Conservation (phyloP, 2,888 invertebrate species). For the Andrena haemorrhoa region DNA sequence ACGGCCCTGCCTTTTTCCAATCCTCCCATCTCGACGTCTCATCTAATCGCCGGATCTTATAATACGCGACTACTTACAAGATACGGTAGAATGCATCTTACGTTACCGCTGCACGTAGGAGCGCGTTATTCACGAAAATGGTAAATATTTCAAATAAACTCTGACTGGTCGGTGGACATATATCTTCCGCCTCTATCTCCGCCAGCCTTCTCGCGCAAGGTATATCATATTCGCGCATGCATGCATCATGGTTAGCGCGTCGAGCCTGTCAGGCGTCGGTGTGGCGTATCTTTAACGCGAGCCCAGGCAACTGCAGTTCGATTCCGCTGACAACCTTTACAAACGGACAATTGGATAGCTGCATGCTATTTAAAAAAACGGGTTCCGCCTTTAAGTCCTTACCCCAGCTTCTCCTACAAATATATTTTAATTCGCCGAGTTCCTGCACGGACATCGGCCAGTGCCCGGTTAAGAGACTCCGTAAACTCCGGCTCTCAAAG, state of each 20-base stretch:
- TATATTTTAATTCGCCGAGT: background rate
- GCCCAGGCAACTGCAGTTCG: constrained; percentile 39
- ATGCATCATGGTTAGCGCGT: constrained; percentile 75
- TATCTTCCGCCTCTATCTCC: constrained; percentile 68
- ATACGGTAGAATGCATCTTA: constrained; percentile 62
- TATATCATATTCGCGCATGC: constrained; percentile 73
- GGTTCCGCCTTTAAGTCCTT: background rate
- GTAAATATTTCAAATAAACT: constrained; percentile 74
- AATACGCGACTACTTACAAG: constrained; percentile 62
- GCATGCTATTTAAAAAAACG: background rate
- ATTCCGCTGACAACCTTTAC: constrained; percentile 40
- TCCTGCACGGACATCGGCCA: background rate
- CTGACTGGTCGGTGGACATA: constrained; percentile 60
- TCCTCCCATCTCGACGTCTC: constrained; percentile 35
- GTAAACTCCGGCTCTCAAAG: constrained; percentile 19
- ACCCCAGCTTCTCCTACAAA: background rate
- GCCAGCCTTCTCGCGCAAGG: constrained; percentile 52
- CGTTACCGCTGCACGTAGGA: constrained; percentile 61
- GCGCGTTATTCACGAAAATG: constrained; percentile 72
- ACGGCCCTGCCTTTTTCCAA: constrained; percentile 27
- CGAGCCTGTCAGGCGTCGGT: constrained; percentile 63
- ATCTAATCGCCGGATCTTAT: constrained; percentile 65
- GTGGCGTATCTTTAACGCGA: constrained; percentile 41
- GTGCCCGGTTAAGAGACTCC: background rate
- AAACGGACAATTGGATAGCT: constrained; percentile 18